A percentile compares a stretch with the other conserved stretches of the same genome.
Conservation (phyloP, 2,888 invertebrate genomes). For the Raillietiella orientalis region DNA sequence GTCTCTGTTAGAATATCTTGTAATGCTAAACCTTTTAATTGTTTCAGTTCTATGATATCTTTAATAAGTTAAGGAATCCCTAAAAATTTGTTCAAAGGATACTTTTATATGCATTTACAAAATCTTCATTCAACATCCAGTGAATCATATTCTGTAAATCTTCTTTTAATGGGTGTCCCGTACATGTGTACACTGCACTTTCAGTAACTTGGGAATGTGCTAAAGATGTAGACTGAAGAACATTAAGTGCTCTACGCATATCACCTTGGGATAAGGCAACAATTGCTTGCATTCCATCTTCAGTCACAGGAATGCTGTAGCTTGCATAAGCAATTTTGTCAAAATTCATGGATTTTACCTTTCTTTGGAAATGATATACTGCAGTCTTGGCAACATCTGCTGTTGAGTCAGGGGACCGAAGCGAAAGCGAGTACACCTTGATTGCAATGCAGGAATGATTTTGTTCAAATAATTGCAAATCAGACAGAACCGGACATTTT, state of each 20-base stretch:
- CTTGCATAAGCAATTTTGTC: conserved; percentile 2
- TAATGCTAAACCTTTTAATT: conserved; percentile 61
- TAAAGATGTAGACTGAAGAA: conserved; percentile 80
- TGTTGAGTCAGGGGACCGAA: conserved; percentile 59
- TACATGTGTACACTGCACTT: conserved; percentile 72
- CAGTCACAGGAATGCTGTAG: conserved; percentile 38
- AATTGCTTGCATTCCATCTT: conserved; percentile 63
- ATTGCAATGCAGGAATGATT: conserved; percentile 94
- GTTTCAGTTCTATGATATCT: conserved; percentile 34
- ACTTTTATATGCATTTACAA: conserved; percentile 39
- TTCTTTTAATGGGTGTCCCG: conserved; percentile 67
- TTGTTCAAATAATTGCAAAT: conserved; percentile 96
- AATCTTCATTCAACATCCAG: conserved; percentile 46
- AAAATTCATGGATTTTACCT: conserved; percentile 21
- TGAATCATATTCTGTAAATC: conserved; percentile 66
- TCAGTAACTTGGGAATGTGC: conserved; percentile 65
- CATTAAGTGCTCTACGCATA: conserved; percentile 89
- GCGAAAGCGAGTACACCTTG: conserved; percentile 79
- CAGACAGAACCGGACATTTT: conserved; percentile 89
- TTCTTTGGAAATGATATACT: conserved; percentile 48
- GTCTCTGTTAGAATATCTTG: conserved; percentile 65
- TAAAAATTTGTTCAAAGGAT: conserved; percentile 19
- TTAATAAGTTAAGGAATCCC: conserved; percentile 17
- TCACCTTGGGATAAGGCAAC: conserved; percentile 73
- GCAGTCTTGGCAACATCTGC: conserved; percentile 63